Conservation (phyloP, 1,140 invertebrate genomes). For the Philopotamus ludificatus region DNA sequence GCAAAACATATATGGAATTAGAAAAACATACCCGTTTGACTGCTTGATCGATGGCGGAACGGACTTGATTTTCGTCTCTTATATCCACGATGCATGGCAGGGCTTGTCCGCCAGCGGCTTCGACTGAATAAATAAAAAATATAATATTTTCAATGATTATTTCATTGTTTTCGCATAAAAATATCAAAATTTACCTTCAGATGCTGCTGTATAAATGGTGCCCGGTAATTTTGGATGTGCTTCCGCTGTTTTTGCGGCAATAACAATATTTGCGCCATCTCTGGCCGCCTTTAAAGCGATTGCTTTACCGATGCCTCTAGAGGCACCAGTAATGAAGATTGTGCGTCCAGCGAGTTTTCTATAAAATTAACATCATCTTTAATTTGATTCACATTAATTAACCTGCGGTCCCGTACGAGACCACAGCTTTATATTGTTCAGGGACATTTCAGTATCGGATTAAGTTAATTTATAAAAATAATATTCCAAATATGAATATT, state of each 20-base stretch:
- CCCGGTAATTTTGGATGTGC: conserved; percentile 97
- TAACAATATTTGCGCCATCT: conserved; percentile 94
- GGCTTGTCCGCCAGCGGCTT: conserved; percentile 85
- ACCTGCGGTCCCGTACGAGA: too few relatives aligned
- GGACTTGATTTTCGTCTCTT: conserved; percentile 80
- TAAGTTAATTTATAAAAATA: too few relatives aligned
- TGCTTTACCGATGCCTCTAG: conserved; percentile 94
- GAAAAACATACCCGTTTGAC: conserved; percentile 64
- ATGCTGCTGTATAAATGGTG: conserved; percentile 94
- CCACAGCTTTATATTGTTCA: too few relatives aligned
- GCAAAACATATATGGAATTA: not conserved
- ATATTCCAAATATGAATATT: too few relatives aligned
- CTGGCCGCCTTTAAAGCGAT: conserved; percentile 91
- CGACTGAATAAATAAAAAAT: conserved; percentile 62
- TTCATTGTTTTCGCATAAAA: not conserved
- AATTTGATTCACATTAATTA: too few relatives aligned
- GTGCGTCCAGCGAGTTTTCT: conserved; percentile 91
- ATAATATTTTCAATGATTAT: not conserved
- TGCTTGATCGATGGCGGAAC: conserved; percentile 81
- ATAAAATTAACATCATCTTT: too few relatives aligned
- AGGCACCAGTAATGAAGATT: conserved; percentile 94
- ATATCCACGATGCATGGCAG: conserved; percentile 94
- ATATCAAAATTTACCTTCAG: conserved; percentile 77
- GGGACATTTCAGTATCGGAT: too few relatives aligned
- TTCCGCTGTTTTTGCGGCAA: conserved; percentile 95